A percentile compares a stretch with the other conserved stretches of the same genome.
Evolutionary conservation across 2,113 vertebrate genomes (phyloP).

Genomic region (Macheiramphus alcinus): DNA sequence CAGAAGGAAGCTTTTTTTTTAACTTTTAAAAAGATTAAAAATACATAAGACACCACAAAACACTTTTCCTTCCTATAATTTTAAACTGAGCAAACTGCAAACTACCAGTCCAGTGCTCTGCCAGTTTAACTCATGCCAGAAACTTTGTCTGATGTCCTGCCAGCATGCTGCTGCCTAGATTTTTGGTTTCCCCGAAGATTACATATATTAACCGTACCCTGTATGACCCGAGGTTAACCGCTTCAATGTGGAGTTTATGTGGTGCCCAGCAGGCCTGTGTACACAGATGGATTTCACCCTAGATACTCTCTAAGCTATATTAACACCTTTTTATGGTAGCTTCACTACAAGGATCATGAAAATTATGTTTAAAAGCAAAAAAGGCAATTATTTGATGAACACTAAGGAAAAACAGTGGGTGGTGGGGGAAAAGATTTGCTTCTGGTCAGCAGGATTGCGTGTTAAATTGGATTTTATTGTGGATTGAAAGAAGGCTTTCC

Average conservation of each 20-base stretch:
- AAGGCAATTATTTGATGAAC: background rate
- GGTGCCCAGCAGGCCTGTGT: background rate
- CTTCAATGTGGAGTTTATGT: background rate
- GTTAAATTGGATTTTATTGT: background rate
- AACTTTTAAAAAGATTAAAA: background rate
- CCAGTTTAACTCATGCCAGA: background rate
- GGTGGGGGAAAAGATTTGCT: background rate
- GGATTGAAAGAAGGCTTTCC: background rate
- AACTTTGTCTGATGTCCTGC: constrained; percentile 40
- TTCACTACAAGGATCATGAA: background rate
- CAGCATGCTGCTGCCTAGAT: background rate
- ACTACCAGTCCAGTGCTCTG: background rate
- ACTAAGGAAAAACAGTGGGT: background rate
- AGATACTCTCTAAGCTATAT: background rate
- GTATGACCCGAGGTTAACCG: background rate
- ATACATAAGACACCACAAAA: background rate
- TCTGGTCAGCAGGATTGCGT: background rate
- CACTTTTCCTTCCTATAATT: constrained; percentile 24
- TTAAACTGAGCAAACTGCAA: constrained; percentile 4
- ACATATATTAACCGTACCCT: background rate
- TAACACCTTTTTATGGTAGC: background rate
- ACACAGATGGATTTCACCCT: background rate
- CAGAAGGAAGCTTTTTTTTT: background rate
- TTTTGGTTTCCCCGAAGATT: background rate
- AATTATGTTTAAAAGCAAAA: background rate